Percentiles rank a stretch among this genome's conserved stretches.
Evolutionary conservation across 2,888 invertebrate genomes (phyloP).

Genomic region (Drosophila paranaensis): DNA sequence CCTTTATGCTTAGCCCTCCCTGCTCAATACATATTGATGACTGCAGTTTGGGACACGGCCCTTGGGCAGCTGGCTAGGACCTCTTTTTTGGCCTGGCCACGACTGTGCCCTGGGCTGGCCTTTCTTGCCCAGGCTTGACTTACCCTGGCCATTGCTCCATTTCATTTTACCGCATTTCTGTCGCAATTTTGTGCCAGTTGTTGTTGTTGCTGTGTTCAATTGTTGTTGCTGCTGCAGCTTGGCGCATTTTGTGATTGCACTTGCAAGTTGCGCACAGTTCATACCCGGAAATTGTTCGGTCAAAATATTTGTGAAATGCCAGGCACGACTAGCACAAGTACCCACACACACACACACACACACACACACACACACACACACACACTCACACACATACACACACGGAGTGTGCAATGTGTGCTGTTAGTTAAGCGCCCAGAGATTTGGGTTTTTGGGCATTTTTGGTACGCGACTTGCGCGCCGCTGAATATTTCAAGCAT

Average conservation of each 20-base stretch:
- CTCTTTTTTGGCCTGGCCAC: conserved; percentile 11
- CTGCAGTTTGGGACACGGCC: conserved; percentile 11
- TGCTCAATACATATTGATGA: conserved; percentile 43
- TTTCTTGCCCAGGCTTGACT: conserved; percentile 11
- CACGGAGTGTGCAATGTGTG: background rate
- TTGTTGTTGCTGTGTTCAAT: conserved; percentile 19
- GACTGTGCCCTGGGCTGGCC: background rate
- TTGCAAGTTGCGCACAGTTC: conserved; percentile 55
- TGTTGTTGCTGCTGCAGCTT: conserved; percentile 19
- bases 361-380: conserved; percentile 10
- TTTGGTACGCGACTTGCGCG: conserved; percentile 27
- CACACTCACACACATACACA: conserved; percentile 11
- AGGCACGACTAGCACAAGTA: conserved; percentile 23
- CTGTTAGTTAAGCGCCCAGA: conserved; percentile 62
- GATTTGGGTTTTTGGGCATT: conserved; percentile 59
- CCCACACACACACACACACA: conserved; percentile 18
- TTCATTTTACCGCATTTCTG: conserved; percentile 69
- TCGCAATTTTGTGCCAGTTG: conserved; percentile 47
- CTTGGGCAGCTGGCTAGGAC: conserved; percentile 4
- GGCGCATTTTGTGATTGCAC: conserved; percentile 70
- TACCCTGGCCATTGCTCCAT: conserved; percentile 42
- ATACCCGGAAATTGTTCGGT: conserved; percentile 66
- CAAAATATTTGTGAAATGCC: conserved; percentile 65
- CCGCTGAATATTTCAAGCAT: conserved; percentile 72
- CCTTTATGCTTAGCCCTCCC: background rate